Base-by-base conservation (phyloP, 2,113 vertebrate species). In the Rana temporaria region DNA sequence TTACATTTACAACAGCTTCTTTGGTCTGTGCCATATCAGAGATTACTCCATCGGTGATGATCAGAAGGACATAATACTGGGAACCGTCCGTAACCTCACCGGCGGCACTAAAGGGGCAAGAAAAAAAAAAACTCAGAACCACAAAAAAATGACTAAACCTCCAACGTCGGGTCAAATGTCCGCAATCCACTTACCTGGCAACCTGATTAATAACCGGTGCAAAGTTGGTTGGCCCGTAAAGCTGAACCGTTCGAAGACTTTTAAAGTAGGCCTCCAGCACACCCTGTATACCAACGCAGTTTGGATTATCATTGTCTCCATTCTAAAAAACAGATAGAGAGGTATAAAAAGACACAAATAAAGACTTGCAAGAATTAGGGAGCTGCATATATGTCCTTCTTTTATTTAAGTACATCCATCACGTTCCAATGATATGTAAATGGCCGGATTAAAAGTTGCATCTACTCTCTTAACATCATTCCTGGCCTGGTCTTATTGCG, bases 11-110 rank as follows among this genome's bases (percentile, higher is more conserved):
- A 32, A 99, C 95, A 30, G 97, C 97, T 89, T 99, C 98, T 92
- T 98, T 98, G 82, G 98, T 99, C 89, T 98, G 97, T 24, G 95
- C 94, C 98, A 99, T 99, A 89, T 99, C 98, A 0, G 98, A 99
- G 91, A 99, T 99, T 87, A 99, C 98, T 0, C 97, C 98, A 0
- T 99, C 98, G 0, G 98, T 99, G 94, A 99, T 96, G 90, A 99
- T 98, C 88, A 99, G 93, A 83, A 99, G 93, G 63, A 99, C 96
- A 0, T 97, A 98, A 90, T 99, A 99, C 91, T 99, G 97, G 0
- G 98, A 98, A 38, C 98, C 97, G 0, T 99, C 98, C 0, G 93
- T 97, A 86, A 98, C 93, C 87, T 96, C 93, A 38, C 95, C 94
- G 0, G 98, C 98, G 30, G 92, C 89, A 87, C 97, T 99, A 53